Conservation (phyloP, 1,140 invertebrate species). For the Bursaphelenchus mucronatus region DNA sequence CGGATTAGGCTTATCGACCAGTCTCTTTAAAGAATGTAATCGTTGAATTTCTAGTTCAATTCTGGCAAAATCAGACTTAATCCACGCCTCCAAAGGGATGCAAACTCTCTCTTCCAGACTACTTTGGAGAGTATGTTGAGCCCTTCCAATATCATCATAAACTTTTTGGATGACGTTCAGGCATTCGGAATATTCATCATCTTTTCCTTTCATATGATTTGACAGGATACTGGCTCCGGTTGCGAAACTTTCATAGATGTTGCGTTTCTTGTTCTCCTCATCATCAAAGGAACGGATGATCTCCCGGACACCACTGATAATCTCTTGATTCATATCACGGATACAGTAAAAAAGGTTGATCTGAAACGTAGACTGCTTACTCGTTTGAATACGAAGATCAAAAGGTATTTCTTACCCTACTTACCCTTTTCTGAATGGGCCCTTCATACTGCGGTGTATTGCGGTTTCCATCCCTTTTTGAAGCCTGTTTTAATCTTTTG, state of each 20-base stretch:
- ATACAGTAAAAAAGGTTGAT: slow-evolving; percentile 2
- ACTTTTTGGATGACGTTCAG: neutral
- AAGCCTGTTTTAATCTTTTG: too few species aligned
- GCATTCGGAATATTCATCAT: neutral
- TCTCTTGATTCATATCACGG: slow-evolving; percentile 1
- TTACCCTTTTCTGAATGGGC: slow-evolving; percentile 9
- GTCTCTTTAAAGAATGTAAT: slow-evolving; percentile 1
- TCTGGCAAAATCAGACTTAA: slow-evolving; percentile 7
- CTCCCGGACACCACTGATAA: slow-evolving; percentile 3
- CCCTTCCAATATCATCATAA: slow-evolving; percentile 18
- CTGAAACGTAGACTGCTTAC: neutral
- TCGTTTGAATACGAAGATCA: neutral
- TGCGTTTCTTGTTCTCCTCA: neutral
- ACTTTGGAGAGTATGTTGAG: slow-evolving; percentile 6
- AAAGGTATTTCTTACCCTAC: neutral
- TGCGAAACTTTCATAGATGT: slow-evolving; percentile 12
- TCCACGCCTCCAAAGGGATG: slow-evolving; percentile 11
- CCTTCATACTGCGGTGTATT: slow-evolving; percentile 1
- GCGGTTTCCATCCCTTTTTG: too few species aligned
- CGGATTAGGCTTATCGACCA: slow-evolving; percentile 1
- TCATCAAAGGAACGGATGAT: slow-evolving; percentile 3
- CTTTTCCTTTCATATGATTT: slow-evolving; percentile 7
- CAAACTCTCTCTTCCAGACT: slow-evolving; percentile 11
- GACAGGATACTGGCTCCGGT: neutral
- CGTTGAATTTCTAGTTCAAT: slow-evolving; percentile 1